Percentiles rank a stretch among this genome's conserved stretches.
phyloP scores from a whole-genome alignment of 2,113 vertebrate genomes.

The Lota lota region DNA sequence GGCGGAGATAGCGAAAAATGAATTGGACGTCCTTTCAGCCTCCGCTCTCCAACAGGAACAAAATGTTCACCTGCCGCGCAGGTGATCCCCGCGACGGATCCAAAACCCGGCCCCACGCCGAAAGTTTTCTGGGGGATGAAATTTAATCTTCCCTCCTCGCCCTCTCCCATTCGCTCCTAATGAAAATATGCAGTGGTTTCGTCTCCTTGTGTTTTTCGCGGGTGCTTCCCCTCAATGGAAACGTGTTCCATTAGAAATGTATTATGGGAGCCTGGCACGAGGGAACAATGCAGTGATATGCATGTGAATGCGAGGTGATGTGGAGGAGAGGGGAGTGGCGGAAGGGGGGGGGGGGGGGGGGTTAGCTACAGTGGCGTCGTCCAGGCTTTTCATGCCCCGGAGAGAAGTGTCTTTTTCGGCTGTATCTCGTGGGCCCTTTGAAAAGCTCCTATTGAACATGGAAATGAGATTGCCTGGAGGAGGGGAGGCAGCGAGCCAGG shows the following conservation, averaged over 20 bases:
- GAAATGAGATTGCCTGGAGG: constrained; percentile 44
- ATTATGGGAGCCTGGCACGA: constrained; percentile 25
- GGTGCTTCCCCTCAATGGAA: constrained; percentile 34
- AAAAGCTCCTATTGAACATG: constrained; percentile 38
- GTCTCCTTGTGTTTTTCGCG: constrained; percentile 8
- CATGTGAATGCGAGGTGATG: constrained; percentile 58
- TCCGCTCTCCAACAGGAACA: constrained; percentile 47
- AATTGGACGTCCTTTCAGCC: constrained; percentile 56
- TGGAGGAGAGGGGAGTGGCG: neutral
- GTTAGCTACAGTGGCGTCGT: constrained; percentile 3
- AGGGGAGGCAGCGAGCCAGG: constrained; percentile 23
- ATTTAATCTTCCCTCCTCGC: constrained; percentile 39
- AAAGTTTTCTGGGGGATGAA: constrained; percentile 44
- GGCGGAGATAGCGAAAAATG: constrained; percentile 41
- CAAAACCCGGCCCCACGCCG: constrained; percentile 36
- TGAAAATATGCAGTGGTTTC: constrained; percentile 42
- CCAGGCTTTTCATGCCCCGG: constrained; percentile 20
- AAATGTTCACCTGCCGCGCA: constrained; percentile 14
- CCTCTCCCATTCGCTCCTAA: constrained; percentile 28
- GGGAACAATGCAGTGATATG: constrained; percentile 57
- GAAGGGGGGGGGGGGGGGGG: constrained; percentile 19
- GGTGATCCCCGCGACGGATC: constrained; percentile 41
- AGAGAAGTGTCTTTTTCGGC: constrained; percentile 51
- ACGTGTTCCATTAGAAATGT: constrained; percentile 59
- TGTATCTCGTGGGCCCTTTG: constrained; percentile 40